These are phyloP conservation scores for Xestia xanthographa DNA, from an alignment of 2,888 invertebrate genomes.

Conservation along the genomic window DNA sequence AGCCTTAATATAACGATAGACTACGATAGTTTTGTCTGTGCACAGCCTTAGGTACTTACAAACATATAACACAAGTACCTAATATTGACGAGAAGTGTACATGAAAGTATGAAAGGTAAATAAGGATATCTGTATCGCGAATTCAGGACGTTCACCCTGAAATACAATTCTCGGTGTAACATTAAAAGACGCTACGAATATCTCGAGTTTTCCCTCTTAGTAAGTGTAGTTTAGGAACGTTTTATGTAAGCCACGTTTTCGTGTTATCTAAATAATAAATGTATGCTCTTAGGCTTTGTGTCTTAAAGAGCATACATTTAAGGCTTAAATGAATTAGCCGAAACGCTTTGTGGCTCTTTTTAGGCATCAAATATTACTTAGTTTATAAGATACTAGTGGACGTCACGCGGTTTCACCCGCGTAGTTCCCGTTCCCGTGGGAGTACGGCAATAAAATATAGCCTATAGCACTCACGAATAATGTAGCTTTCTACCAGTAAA, in stretches of 20 bases:
- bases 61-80: constrained; percentile 1
- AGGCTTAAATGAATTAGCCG: constrained; percentile 21
- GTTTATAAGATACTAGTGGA: neutral
- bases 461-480: too few relatives aligned
- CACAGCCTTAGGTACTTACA: constrained; percentile 8
- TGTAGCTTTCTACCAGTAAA: too few relatives aligned
- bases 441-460: too few relatives aligned
- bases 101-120: constrained; percentile 25
- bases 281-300: constrained; percentile 30
- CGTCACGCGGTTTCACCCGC: too few relatives aligned
- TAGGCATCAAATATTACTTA: constrained; percentile 25
- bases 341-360: constrained; percentile 23
- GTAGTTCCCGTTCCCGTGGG: too few relatives aligned
- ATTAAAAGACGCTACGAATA: constrained; percentile 13
- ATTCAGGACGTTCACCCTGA: constrained; percentile 23
- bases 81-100: constrained; percentile 28
- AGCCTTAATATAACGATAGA: neutral
- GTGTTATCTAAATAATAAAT: constrained; percentile 38
- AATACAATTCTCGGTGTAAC: neutral
- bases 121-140: constrained; percentile 9
- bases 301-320: constrained; percentile 21
- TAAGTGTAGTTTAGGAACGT: constrained; percentile 21
- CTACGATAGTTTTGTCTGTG: neutral
- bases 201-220: constrained; percentile 7
- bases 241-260: constrained; percentile 27